Base-by-base conservation (phyloP, 1,140 invertebrate genomes). In the Antheraea mylitta region DNA sequence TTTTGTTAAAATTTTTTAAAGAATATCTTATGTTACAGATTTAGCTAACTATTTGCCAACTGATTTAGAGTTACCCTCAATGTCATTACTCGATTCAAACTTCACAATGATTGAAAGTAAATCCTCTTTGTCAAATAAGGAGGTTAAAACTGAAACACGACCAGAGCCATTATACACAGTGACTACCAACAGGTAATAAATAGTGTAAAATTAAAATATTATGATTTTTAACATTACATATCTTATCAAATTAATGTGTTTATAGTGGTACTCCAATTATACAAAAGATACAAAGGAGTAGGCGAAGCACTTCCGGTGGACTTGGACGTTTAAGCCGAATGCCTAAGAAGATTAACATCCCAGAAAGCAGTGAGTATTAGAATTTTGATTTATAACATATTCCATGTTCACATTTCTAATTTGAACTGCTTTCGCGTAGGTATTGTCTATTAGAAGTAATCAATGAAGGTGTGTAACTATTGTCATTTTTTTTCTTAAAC, bases 51-150 rank as follows among this genome's bases (percentile, higher is more conserved):
- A 73, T 69, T 60, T 79, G 58, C 62, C 81, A 36, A 65, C 59
- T 11, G 78, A 86, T 22, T 70, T 85, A 58, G 73, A 70, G 30
- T 68, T 78, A 38, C 65, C 81, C 7, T 22, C 64, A 48, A 65
- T 48, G 38, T 69, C 80, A 19, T 67, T 77, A 58, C 73, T 80
- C 58, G 82, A 86, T n/a, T 75, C 63, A 22, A 78, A 76, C 42
- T 83, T 72, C 64, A 84, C 79, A 69, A 83, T 87, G 80, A 82
- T 87, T 74, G 87, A 88, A 22, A 86, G 73, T 68, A 88, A 88
- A 64, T 77, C 81, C 0, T 6, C 45, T 11, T n/a, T n/a, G 45
- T 16, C 45, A 13, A 87, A 88, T 67, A 88, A 83, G 67, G 87
- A 90, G 68, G 71, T 75, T 7, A 88, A 84, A 76, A 74, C 77